Conservation (phyloP, 2,797 vertebrate species). For the Spheniscus humboldti region DNA sequence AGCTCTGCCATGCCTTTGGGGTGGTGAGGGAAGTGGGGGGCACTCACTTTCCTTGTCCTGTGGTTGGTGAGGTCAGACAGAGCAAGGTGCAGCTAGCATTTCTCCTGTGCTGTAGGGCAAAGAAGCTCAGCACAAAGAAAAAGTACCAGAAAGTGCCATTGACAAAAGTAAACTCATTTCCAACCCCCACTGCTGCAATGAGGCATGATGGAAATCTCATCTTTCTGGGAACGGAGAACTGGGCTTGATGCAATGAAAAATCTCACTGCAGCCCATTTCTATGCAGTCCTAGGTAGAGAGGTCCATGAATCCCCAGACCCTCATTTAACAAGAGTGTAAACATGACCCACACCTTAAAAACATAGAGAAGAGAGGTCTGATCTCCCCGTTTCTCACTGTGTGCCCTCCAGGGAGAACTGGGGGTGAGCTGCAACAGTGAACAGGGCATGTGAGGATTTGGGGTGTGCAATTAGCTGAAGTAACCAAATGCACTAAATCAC, state of each 20-base stretch:
- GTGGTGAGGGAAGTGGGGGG: too few relatives aligned
- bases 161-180: neutral
- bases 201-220: neutral
- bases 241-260: neutral
- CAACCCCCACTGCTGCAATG: accelerated
- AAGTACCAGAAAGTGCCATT: neutral
- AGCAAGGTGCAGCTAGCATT: neutral
- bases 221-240: neutral
- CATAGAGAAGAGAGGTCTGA: neutral
- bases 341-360: neutral
- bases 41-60: neutral
- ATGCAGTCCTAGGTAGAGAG: too few relatives aligned
- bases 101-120: neutral
- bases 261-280: neutral
- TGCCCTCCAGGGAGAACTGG: neutral
- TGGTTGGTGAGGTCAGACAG: neutral
- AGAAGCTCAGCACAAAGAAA: neutral
- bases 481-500: neutral
- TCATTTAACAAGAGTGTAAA: neutral
- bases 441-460: neutral
- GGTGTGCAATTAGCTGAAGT: neutral
- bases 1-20: neutral
- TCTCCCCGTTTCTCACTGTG: neutral
- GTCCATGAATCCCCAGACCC: neutral
- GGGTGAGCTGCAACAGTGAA: neutral